Conservation (phyloP, 2,888 invertebrate genomes). For the Dasysyrphus tricinctus region DNA sequence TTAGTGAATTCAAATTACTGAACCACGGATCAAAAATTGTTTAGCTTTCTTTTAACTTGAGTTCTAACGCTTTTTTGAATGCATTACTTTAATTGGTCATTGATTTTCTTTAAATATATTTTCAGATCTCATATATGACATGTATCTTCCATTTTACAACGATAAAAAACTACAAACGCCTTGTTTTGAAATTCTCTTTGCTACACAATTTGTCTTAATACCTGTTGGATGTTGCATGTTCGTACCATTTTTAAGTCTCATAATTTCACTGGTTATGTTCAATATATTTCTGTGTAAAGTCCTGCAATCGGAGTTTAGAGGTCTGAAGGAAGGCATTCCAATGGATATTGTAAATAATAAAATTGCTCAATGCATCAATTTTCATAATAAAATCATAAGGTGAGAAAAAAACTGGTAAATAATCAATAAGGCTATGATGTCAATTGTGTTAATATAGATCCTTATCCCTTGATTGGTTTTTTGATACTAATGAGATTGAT, state of each 20-base stretch:
- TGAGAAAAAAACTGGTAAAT: neutral
- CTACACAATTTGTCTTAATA: constrained; percentile 27
- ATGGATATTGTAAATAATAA: neutral
- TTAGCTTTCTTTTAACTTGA: no score
- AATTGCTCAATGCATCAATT: constrained; percentile 31
- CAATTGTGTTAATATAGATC: neutral
- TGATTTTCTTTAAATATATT: neutral
- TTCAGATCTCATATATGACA: constrained; percentile 58
- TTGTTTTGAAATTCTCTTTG: constrained; percentile 47
- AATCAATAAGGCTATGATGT: neutral
- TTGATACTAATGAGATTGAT: no score
- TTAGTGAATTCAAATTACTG: no score
- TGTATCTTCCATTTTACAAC: constrained; percentile 63
- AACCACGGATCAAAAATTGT: no score
- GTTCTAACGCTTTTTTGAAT: no score
- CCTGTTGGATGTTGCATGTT: constrained; percentile 66
- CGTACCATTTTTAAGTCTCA: constrained; percentile 53
- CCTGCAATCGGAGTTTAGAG: constrained; percentile 32
- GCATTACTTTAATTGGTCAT: no score
- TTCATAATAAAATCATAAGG: constrained; percentile 54
- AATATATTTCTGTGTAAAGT: constrained; percentile 59
- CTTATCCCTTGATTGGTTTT: no score
- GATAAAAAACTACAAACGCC: constrained; percentile 58
- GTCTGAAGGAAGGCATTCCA: neutral
- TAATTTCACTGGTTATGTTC: constrained; percentile 48